A percentile compares a stretch with the other conserved stretches of the same genome.
Conservation (phyloP, 2,113 vertebrate species). For the Octodon degus region DNA sequence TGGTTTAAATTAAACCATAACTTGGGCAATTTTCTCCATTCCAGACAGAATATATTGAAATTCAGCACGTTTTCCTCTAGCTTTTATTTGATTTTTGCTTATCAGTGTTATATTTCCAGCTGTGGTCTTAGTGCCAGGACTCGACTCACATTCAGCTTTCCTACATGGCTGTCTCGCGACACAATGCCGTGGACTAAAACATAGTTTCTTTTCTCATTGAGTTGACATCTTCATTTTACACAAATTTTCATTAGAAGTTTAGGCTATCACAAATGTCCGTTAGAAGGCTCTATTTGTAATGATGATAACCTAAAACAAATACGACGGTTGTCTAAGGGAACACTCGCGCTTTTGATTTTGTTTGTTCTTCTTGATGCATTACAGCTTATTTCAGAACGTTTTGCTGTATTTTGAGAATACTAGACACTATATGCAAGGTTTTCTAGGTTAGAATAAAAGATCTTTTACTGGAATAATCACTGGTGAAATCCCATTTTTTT, state of each 20-base stretch:
- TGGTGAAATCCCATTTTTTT: background rate
- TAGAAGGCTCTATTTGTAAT: background rate
- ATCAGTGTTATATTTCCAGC: background rate
- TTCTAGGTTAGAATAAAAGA: background rate
- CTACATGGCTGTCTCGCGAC: background rate
- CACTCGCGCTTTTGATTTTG: background rate
- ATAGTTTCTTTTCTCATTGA: background rate
- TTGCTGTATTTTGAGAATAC: background rate
- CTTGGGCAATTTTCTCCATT: background rate
- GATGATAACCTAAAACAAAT: background rate
- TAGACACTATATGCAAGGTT: background rate
- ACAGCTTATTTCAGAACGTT: background rate
- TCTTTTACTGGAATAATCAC: background rate
- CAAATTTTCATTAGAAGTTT: background rate
- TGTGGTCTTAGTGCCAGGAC: background rate
- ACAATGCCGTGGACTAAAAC: conserved; percentile 16
- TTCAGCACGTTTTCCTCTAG: background rate
- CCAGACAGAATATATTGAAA: background rate
- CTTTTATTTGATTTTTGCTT: background rate
- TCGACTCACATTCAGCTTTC: background rate
- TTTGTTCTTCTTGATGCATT: background rate
- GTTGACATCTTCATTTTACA: background rate
- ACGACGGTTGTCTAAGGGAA: background rate
- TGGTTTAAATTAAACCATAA: background rate
- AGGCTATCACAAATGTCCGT: background rate